These are phyloP conservation scores for Mus spretus DNA, from an alignment of 2,797 vertebrate species.

Conservation along the genomic window DNA sequence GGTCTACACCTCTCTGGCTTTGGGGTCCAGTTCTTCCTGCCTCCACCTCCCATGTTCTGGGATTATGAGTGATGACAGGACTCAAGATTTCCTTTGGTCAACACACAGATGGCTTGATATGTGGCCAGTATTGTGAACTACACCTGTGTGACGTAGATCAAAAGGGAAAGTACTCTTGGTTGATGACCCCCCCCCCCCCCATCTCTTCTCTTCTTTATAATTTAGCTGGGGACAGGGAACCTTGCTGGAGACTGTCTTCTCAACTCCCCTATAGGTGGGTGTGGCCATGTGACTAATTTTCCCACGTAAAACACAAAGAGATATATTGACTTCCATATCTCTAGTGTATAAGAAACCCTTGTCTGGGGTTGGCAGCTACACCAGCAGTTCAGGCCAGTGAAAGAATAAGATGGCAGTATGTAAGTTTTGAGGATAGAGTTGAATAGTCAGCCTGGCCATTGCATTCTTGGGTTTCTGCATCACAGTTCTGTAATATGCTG, in stretches of 20 bases:
- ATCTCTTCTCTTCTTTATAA: background rate
- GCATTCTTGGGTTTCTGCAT: slow-evolving; percentile 10
- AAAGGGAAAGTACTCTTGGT: background rate
- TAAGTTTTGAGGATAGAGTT: background rate
- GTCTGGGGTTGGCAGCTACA: background rate
- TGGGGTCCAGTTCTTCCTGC: background rate
- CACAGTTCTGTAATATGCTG: background rate
- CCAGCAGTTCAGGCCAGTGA: background rate
- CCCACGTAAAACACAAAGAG: background rate
- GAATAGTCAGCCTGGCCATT: background rate
- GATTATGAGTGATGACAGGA: background rate
- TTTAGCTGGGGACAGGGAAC: background rate
- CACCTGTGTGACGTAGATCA: background rate
- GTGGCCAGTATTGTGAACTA: background rate
- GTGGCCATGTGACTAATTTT: background rate
- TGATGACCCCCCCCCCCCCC: too few relatives aligned
- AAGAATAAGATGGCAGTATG: background rate
- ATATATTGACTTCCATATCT: background rate
- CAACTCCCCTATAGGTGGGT: background rate
- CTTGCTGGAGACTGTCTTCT: background rate
- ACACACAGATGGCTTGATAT: background rate
- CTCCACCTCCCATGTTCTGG: background rate
- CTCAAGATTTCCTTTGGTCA: background rate
- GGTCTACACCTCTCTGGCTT: background rate
- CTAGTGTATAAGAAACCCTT: background rate